Base-by-base conservation (phyloP, 2,888 invertebrate species). In the Sturmia bella region DNA sequence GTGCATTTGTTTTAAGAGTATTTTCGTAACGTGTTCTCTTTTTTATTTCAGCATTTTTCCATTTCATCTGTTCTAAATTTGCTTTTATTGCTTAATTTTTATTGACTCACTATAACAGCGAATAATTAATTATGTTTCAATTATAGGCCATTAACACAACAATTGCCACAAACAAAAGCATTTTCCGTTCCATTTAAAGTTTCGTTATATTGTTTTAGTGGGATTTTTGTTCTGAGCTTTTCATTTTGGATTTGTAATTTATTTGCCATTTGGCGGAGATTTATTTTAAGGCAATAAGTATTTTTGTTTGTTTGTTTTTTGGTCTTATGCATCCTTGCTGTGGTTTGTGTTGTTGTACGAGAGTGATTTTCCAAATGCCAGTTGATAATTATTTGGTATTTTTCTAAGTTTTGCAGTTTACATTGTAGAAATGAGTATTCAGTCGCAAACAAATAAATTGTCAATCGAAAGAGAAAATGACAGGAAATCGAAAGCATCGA, bases 111-210 rank as follows among this genome's bases (percentile, higher is more conserved):
- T 78, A 78, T 82, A 70, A 70, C 41, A 17, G 32, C 66, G 43
- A 21, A 64, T 82, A 78, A 78, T 78, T 82, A 82, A 82, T 82
- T 78, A 41, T 45, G 54, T 64, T 54, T 61, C 82, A 82, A 78
- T 82, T 78, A 74, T 82, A 61, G 70, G 48, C 45, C 70, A 78
- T 82, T 82, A 82, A 73, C 78, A 81, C 56, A 32, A 24, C 73
- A 57, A 80, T 52, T 78, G 63, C 39, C 56, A 52, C n/a, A 66
- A 72, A 72, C 50, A 41, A 64, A 72, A 57, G 45, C 32, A 76
- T 68, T 61, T 43, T 61, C 50, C 12, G 7, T 61, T 13, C 15
- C 24, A 43, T 43, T 63, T 13, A 59, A 45, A 5, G 7, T 32
- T 66, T 11, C 9, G 21, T 21, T 39, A 24, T 6, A 6, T 9